Evolutionary conservation across 2,797 vertebrate species (phyloP).

Genomic region (Scyliorhinus canicula): DNA sequence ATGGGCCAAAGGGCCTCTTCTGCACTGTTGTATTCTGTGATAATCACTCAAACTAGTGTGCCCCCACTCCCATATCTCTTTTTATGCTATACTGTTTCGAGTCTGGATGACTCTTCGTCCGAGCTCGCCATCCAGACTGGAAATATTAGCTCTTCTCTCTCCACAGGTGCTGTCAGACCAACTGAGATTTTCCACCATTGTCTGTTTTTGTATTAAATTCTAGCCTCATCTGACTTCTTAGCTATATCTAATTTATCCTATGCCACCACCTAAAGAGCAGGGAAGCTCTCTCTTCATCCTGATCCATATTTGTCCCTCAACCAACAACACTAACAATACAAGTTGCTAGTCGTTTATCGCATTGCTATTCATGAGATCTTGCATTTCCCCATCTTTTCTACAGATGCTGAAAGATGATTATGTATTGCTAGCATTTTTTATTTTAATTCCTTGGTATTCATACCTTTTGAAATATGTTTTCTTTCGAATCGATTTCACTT

Average conservation of each 20-base stretch:
- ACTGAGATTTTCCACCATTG: too few relatives aligned
- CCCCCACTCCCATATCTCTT: too few relatives aligned
- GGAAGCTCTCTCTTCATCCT: background rate
- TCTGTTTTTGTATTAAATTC: background rate
- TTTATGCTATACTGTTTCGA: too few relatives aligned
- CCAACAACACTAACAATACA: background rate
- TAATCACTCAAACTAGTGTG: too few relatives aligned
- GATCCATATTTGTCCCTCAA: background rate
- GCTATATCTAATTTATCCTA: background rate
- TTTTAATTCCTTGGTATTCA: background rate
- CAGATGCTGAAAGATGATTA: background rate
- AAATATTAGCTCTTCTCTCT: too few relatives aligned
- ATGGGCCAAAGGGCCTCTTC: too few relatives aligned
- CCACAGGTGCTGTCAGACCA: too few relatives aligned
- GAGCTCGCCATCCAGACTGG: too few relatives aligned
- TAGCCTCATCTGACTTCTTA: background rate
- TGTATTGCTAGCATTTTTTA: background rate
- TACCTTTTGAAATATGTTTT: background rate
- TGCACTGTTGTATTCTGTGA: too few relatives aligned
- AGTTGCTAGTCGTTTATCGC: background rate
- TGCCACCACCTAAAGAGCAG: background rate
- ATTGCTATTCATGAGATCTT: background rate
- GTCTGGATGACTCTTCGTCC: too few relatives aligned
- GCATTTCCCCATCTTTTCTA: background rate
- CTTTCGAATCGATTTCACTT: conserved; percentile 3